A percentile compares a stretch with the other conserved stretches of the same genome.
Evolutionary conservation across 2,888 invertebrate species (phyloP).

Genomic region (Lasioglossum lativentre): DNA sequence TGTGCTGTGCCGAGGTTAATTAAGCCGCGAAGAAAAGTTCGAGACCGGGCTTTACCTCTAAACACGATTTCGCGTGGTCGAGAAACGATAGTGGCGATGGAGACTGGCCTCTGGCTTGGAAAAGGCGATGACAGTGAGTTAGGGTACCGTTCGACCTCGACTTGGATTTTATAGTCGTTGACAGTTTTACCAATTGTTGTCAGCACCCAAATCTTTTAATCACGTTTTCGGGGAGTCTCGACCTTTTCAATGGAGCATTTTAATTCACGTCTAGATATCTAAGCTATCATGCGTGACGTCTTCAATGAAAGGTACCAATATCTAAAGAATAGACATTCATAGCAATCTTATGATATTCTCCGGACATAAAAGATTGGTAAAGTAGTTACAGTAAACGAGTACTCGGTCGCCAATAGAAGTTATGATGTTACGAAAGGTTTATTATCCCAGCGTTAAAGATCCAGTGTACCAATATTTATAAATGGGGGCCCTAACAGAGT

Average conservation of each 20-base stretch:
- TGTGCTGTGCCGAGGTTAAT: constrained; percentile 25
- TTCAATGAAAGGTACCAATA: too few species aligned
- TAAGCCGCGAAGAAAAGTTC: constrained; percentile 23
- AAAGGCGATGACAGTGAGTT: not conserved
- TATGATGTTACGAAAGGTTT: not conserved
- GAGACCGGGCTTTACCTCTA: not conserved
- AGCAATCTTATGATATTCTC: not conserved
- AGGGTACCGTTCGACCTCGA: not conserved
- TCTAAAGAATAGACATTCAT: too few species aligned
- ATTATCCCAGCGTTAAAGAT: not conserved
- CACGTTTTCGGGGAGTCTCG: too few species aligned
- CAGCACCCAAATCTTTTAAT: too few species aligned
- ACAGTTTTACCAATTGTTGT: too few species aligned
- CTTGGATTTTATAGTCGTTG: not conserved
- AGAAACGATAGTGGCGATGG: not conserved
- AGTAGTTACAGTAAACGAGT: not conserved
- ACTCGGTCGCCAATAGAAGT: not conserved
- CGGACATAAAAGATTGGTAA: not conserved
- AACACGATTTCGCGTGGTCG: constrained; percentile 22
- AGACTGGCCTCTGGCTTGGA: not conserved
- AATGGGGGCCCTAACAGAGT: not conserved
- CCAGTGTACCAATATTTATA: not conserved
- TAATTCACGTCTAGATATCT: too few species aligned
- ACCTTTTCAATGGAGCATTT: too few species aligned
- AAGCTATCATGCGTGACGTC: too few species aligned